Conservation (phyloP, 1,140 invertebrate genomes). For the Drepana arcuata region DNA sequence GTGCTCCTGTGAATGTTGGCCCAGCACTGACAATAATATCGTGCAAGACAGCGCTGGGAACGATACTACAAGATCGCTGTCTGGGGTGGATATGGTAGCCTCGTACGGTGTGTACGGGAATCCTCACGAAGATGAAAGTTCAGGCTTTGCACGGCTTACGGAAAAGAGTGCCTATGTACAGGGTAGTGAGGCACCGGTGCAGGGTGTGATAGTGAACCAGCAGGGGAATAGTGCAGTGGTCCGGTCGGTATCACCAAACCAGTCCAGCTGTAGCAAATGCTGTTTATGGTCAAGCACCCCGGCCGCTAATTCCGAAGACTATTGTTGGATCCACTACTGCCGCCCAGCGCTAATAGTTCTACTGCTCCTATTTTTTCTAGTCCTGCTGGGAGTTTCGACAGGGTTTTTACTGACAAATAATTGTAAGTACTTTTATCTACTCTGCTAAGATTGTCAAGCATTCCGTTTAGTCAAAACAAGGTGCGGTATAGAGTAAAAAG, state of each 20-base stretch:
- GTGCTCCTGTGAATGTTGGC: slow-evolving; percentile 70
- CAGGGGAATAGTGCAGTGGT: slow-evolving; percentile 67
- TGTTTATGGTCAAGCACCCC: slow-evolving; percentile 29
- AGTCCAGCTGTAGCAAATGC: slow-evolving; percentile 38
- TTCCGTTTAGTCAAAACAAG: too few species aligned
- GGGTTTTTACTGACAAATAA: slow-evolving; percentile 66
- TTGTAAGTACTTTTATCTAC: slow-evolving; percentile 45
- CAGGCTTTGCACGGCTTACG: slow-evolving; percentile 57
- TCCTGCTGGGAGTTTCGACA: slow-evolving; percentile 61
- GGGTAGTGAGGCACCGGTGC: slow-evolving; percentile 52
- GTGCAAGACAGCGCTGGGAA: slow-evolving; percentile 40
- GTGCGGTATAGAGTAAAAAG: too few species aligned
- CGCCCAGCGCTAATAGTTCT: slow-evolving; percentile 55
- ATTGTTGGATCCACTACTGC: slow-evolving; percentile 63
- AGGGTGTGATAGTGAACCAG: slow-evolving; percentile 69
- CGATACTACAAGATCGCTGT: slow-evolving; percentile 54
- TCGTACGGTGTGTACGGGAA: slow-evolving; percentile 68
- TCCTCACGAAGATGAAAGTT: slow-evolving; percentile 66
- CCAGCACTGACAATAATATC: slow-evolving; percentile 55
- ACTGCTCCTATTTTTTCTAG: slow-evolving; percentile 60
- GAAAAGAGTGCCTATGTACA: slow-evolving; percentile 57
- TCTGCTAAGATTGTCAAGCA: too few species aligned
- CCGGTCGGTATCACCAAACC: slow-evolving; percentile 29
- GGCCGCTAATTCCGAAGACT: slow-evolving; percentile 58
- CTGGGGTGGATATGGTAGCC: slow-evolving; percentile 68